Evolutionary conservation across 2,888 invertebrate genomes (phyloP).

Genomic region (Eremobia ochroleuca): DNA sequence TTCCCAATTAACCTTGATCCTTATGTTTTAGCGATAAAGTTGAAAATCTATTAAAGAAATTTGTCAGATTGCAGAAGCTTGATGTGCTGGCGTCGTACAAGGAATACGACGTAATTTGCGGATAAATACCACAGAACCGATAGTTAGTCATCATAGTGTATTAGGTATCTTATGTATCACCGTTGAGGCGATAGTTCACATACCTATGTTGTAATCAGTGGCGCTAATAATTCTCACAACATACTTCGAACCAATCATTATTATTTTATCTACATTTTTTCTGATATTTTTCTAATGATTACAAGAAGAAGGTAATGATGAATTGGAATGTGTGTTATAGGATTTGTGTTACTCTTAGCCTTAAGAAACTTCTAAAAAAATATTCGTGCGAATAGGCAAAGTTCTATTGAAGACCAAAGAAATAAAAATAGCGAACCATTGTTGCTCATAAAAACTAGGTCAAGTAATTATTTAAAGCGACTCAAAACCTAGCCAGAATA

Average conservation of each 20-base stretch:
- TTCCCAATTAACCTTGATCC: too few relatives aligned
- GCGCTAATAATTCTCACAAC: conserved; percentile 50
- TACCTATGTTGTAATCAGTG: conserved; percentile 38
- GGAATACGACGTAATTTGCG: conserved; percentile 29
- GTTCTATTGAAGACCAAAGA: neutral
- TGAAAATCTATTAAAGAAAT: too few relatives aligned
- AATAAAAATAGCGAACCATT: neutral
- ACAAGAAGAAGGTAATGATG: neutral
- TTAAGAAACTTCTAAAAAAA: neutral
- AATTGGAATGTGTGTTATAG: neutral
- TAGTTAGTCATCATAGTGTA: conserved; percentile 41
- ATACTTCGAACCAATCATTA: conserved; percentile 25
- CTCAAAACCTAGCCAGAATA: neutral
- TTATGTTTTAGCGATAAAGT: too few relatives aligned
- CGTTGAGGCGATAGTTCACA: conserved; percentile 42
- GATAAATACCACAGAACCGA: conserved; percentile 27
- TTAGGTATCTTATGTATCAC: conserved; percentile 42
- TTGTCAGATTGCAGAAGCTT: too few relatives aligned
- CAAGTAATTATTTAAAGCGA: conserved; percentile 28
- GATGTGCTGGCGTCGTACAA: too few relatives aligned
- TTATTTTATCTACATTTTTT: conserved; percentile 7
- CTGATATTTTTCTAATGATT: conserved; percentile 1
- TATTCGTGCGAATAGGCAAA: neutral
- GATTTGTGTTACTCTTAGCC: too few relatives aligned
- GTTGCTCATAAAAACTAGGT: conserved; percentile 8